Base-by-base conservation (phyloP, 2,797 vertebrate genomes). In the Anolis apletophallus region DNA sequence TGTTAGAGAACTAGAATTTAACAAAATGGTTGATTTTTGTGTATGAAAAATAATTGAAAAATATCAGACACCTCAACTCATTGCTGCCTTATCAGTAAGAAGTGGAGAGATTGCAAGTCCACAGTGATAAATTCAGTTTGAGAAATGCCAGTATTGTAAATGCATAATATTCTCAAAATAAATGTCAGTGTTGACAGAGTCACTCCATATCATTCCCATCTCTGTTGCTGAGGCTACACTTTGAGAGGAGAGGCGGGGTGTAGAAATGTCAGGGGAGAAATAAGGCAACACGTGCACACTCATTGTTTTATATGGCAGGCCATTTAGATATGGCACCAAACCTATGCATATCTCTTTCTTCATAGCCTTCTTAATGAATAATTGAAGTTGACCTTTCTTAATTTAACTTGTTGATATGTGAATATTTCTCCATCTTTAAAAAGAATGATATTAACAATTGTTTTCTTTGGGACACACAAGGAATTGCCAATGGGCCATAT, bases 131-230 rank as follows among this genome's bases (percentile, higher is more conserved):
- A 92, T 92, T 88, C 75, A 89, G 59, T 91, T 90, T 90, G 89
- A 85, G 91, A 90, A 94, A 92, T 90, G 74, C 84, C 90, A 93
- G 84, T 12, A 50, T 75, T 92, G 73, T 88, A 92, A 87, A 90
- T 88, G 78, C 69, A 81, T 91, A 91, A 91, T 91, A 93, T 77
- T 90, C 84, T 91, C 80, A 90, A 89, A 91, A 94, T 91, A 95
- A 95, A 95, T 95, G 93, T 93, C 92, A 93, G 83, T 86, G 85
- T 82, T 90, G 88, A 89, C 36, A 88, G 88, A 91, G 92, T 92
- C 90, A 88, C 57, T 92, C 81, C 26, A 0, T 93, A 93, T 94
- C 93, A 89, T 78, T 55, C 32, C 84, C 73, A 91, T 90, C 85
- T 91, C 67, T 88, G 52, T 88, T 90, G 75, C 67, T 3, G 19